Evolutionary conservation across 30 jellyfish, hydroid and myxozoan species (phyloP), one percentile per base, ranked within the genome.

Genomic region (Phacellophora camtschatica): DNA sequence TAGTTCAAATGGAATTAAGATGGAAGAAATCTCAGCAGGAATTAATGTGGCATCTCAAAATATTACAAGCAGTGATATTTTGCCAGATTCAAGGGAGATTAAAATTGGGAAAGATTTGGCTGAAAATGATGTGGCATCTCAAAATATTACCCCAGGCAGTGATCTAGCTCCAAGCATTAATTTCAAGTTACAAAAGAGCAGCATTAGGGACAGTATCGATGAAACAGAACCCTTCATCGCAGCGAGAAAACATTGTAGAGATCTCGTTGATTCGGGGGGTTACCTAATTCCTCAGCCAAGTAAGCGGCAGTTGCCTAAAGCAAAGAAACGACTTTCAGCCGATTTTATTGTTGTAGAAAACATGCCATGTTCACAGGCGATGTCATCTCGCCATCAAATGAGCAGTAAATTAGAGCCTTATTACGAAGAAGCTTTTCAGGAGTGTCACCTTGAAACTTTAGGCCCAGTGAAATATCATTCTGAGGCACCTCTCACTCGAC

Each of bases 291-390:
- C 66, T 31, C 84, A 71, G 56, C 65, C 39, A 1, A 25, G 51
- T 13, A 46, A 25, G 71, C 29, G 33, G 7, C 16, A 48, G 9
- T 71, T 31, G 25, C 56, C 50, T 35, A 71, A 71, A 35, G 19
- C 65, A 24, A 71, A 22, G 27, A 71, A 62, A 33, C 25, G 51
- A 29, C 72, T 71, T 4, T 43, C 84, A 6, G 84, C 46, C 35
- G 84, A 71, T 32, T 71, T 71, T 23, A 5, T 43, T 15, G 50
- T 71, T 19, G 84, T 71, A 10, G 71, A 71, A 6, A 56, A 57
- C 37, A 71, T 71, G 84, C 84, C 84, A 43, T 27, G 35, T 25
- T 71, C 50, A 4, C 84, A 46, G 31, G 50, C 25, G 33, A 13
- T 65, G 18, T 65, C 37, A 39, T 3, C 48, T 1, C 1, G 4